phyloP scores from a whole-genome alignment of 2,888 invertebrate genomes.

The Rhagophthalmus giganteus region DNA sequence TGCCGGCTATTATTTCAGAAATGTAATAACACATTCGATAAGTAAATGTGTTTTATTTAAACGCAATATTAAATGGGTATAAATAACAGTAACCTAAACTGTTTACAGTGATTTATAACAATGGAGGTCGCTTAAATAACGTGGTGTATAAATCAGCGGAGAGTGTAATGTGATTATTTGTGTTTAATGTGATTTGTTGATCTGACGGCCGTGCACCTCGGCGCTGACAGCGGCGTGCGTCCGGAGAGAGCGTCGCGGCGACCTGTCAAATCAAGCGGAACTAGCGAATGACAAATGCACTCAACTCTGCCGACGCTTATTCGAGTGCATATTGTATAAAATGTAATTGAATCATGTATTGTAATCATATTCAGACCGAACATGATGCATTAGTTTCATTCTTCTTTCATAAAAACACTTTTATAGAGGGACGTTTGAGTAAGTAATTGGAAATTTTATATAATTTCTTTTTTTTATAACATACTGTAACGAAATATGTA shows the following conservation, averaged over 20 bases:
- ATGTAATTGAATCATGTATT: slow-evolving; percentile 55
- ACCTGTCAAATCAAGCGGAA: slow-evolving; percentile 56
- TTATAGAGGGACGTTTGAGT: not conserved
- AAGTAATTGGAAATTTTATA: not conserved
- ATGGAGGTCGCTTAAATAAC: slow-evolving; percentile 53
- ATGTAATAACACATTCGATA: slow-evolving; percentile 6
- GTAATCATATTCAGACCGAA: slow-evolving; percentile 52
- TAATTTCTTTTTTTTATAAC: too few relatives aligned
- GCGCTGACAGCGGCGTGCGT: slow-evolving; percentile 53
- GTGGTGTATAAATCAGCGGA: slow-evolving; percentile 55
- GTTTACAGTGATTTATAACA: slow-evolving; percentile 44
- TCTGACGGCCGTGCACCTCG: slow-evolving; percentile 53
- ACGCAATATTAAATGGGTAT: slow-evolving; percentile 34
- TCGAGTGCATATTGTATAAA: slow-evolving; percentile 57
- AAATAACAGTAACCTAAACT: slow-evolving; percentile 39
- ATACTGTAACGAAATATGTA: too few relatives aligned
- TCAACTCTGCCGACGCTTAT: slow-evolving; percentile 45
- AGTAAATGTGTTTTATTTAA: slow-evolving; percentile 24
- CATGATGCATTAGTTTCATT: slow-evolving; percentile 48
- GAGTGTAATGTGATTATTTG: slow-evolving; percentile 57
- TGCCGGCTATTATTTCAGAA: too few relatives aligned
- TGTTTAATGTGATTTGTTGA: slow-evolving; percentile 57
- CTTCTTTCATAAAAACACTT: slow-evolving; percentile 22
- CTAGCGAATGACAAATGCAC: slow-evolving; percentile 57
- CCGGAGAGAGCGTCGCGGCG: slow-evolving; percentile 59